These are phyloP conservation scores for Sinocyclocheilus grahami DNA, from an alignment of 2,113 vertebrate genomes.

Conservation along the genomic window DNA sequence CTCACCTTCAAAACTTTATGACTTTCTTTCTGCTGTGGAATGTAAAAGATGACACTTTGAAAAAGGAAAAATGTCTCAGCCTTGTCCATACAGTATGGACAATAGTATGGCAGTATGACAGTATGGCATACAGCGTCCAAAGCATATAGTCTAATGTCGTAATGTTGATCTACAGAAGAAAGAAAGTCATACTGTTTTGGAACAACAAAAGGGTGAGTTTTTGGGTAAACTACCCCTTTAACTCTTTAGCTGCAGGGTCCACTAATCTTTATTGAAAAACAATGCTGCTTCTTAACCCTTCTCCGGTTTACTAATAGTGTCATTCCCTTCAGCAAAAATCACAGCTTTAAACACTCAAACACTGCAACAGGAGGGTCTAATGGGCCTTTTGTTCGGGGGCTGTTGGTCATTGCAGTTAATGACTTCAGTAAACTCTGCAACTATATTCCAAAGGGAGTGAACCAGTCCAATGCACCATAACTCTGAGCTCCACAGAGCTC, in stretches of 20 bases:
- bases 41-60: neutral
- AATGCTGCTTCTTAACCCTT: neutral
- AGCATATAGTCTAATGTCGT: too few relatives aligned
- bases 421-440: slow-evolving; percentile 48
- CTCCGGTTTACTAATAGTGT: neutral
- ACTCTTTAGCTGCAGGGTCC: neutral
- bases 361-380: slow-evolving; percentile 15
- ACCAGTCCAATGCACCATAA: slow-evolving; percentile 40
- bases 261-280: slow-evolving; percentile 14
- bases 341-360: slow-evolving; percentile 7
- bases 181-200: neutral
- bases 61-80: neutral
- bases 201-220: neutral
- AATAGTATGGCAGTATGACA: too few relatives aligned
- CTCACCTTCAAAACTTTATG: neutral
- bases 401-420: slow-evolving; percentile 52
- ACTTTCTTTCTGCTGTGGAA: neutral
- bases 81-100: neutral
- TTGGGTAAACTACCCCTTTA: neutral
- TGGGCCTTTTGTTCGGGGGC: slow-evolving; percentile 39
- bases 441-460: slow-evolving; percentile 46
- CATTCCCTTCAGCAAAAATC: neutral
- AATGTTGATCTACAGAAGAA: too few relatives aligned
- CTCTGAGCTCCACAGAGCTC: slow-evolving; percentile 40
- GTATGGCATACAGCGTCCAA: too few relatives aligned